Evolutionary conservation across 2,888 invertebrate genomes (phyloP), one percentile per base, ranked within the genome.

Genomic region (Hirtodrosophila cameraria): DNA sequence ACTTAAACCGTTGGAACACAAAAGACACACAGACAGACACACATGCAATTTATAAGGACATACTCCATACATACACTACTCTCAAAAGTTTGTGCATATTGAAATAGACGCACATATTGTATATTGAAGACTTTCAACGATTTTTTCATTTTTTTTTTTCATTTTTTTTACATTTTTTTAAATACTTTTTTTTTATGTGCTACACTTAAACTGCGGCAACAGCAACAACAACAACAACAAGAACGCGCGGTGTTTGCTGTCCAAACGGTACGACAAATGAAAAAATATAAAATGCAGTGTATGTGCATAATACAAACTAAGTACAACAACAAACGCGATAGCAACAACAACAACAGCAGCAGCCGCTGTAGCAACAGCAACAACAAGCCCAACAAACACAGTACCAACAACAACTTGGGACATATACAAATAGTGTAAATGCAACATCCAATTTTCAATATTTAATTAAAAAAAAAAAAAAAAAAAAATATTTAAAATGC

Each of bases 221-320:
- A 50, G 20, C 35, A 38, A 42, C 31, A 55, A 59, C 59, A 75
- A 54, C 64, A 43, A 48, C 30, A 55, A 61, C 54, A 69, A 58
- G 18, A 41, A 53, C 68, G 75, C 66, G 78, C 82, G 79, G 78
- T 74, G 78, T 77, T 78, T 63, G 81, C 78, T 54, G 55, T 65
- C 58, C 35, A 69, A 54, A 50, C 52, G 73, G 41, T 63, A 18
- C 55, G 42, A 42, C 20, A 28, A 13, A 35, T 36, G 28, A 45
- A 12, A 27, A 2, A 48, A 31, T 12, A 23, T 18, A 31, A 53
- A 65, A 69, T 82, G 78, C 85, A 64, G 79, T 75, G 76, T 70
- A 53, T 38, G 83, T 78, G 75, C 64, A 61, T 45, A 38, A 57
- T 41, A 45, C 54, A 66, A 71, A 66, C 43, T 42, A 61, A 64